These are phyloP conservation scores for Ptilodon capucinus DNA, from an alignment of 2,888 invertebrate genomes.

Conservation along the genomic window DNA sequence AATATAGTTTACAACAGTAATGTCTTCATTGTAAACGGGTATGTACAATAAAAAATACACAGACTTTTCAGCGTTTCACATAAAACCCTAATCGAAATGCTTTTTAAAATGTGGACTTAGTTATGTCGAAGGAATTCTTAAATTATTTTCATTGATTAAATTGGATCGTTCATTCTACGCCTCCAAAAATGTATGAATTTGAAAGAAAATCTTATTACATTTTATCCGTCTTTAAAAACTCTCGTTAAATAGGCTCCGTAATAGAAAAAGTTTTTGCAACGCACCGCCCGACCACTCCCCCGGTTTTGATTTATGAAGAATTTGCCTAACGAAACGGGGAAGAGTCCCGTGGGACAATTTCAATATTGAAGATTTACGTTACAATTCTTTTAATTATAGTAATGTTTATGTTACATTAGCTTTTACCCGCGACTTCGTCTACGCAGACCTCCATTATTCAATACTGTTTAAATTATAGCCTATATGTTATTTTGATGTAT, in stretches of 20 bases:
- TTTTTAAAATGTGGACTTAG: no score
- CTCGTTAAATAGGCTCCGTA: constrained; percentile 28
- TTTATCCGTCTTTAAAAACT: constrained; percentile 11
- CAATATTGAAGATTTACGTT: constrained; percentile 33
- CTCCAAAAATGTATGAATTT: background rate
- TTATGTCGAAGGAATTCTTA: no score
- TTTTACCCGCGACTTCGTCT: no score
- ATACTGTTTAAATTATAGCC: no score
- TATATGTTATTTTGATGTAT: no score
- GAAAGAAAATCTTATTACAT: constrained; percentile 5
- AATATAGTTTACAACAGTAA: no score
- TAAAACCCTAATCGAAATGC: no score
- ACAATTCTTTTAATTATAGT: constrained; percentile 16
- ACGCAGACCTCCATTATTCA: no score
- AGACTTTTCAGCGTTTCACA: no score
- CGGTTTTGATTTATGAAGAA: constrained; percentile 42
- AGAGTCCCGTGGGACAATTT: constrained; percentile 23
- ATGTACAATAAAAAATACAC: no score
- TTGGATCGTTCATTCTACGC: no score
- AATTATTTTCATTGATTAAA: background rate
- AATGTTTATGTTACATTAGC: background rate
- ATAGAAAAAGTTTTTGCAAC: constrained; percentile 40
- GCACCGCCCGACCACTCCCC: constrained; percentile 5
- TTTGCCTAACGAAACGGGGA: constrained; percentile 23
- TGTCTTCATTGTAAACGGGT: no score